Evolutionary conservation across 1,140 invertebrate genomes (phyloP).

Genomic region (Gryon sp.): DNA sequence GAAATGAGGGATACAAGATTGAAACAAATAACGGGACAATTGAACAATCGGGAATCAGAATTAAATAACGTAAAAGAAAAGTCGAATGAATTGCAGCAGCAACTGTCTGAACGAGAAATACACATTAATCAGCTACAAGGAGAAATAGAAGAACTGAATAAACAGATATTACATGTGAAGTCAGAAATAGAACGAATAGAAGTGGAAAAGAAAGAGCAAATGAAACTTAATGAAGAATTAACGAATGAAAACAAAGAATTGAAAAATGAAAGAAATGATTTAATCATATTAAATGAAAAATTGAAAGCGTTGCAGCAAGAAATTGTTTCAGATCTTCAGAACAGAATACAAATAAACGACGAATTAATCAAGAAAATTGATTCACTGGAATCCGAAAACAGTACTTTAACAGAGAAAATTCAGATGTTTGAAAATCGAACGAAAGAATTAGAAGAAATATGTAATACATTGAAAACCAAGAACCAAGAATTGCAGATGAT

Average conservation of each 20-base stretch:
- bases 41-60: too few species aligned
- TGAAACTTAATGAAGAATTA: slow-evolving; percentile 13
- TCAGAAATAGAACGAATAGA: slow-evolving; percentile 8
- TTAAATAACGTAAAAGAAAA: too few species aligned
- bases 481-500: too few species aligned
- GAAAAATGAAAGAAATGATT: slow-evolving; percentile 29
- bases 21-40: too few species aligned
- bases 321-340: neutral
- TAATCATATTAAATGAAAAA: slow-evolving; percentile 16
- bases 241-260: slow-evolving; percentile 22
- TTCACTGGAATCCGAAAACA: slow-evolving; percentile 24
- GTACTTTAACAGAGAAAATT: slow-evolving; percentile 21
- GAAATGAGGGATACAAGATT: too few species aligned
- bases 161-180: slow-evolving; percentile 2
- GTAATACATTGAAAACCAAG: too few species aligned
- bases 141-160: neutral
- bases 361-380: too few species aligned
- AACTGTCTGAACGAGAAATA: too few species aligned
- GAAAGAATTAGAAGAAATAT: too few species aligned
- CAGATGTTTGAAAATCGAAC: too few species aligned
- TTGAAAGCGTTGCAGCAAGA: neutral
- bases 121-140: too few species aligned
- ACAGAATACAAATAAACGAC: slow-evolving; percentile 1
- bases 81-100: too few species aligned
- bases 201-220: slow-evolving; percentile 4